phyloP scores from a whole-genome alignment of 2,888 invertebrate species.

The Phortica magna region DNA sequence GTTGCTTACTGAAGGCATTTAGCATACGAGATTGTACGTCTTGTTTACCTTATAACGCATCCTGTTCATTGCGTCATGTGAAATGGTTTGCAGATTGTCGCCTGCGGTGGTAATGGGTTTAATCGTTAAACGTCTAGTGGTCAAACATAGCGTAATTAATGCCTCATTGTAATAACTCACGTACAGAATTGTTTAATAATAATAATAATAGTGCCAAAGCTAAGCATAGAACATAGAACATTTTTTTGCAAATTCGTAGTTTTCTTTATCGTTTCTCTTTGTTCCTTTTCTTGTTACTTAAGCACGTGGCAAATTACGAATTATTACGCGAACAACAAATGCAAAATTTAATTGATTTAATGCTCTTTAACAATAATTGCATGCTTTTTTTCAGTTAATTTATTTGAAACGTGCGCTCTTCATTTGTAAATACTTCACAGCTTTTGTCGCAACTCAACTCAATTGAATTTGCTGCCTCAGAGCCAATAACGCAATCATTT shows the following conservation, averaged over 20 bases:
- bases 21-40: slow-evolving; percentile 43
- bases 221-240: slow-evolving; percentile 1
- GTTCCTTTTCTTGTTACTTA: slow-evolving; percentile 3
- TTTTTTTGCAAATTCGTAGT: background rate
- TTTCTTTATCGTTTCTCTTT: background rate
- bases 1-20: slow-evolving; percentile 7
- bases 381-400: slow-evolving; percentile 1
- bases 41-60: slow-evolving; percentile 8
- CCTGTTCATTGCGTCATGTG: background rate
- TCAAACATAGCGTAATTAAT: background rate
- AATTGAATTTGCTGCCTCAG: too few species aligned
- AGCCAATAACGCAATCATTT: background rate
- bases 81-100: background rate
- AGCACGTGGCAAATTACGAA: background rate
- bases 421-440: slow-evolving; percentile 12
- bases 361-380: background rate
- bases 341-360: too few species aligned
- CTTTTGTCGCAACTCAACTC: background rate
- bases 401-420: background rate
- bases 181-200: background rate
- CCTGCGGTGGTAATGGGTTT: slow-evolving; percentile 14
- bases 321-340: background rate
- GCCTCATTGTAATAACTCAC: background rate
- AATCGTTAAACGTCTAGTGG: slow-evolving; percentile 6
- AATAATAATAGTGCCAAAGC: background rate